Evolutionary conservation across 1,140 invertebrate genomes (phyloP), one percentile per base, ranked within the genome.

Genomic region (Hormaphis cornu): DNA sequence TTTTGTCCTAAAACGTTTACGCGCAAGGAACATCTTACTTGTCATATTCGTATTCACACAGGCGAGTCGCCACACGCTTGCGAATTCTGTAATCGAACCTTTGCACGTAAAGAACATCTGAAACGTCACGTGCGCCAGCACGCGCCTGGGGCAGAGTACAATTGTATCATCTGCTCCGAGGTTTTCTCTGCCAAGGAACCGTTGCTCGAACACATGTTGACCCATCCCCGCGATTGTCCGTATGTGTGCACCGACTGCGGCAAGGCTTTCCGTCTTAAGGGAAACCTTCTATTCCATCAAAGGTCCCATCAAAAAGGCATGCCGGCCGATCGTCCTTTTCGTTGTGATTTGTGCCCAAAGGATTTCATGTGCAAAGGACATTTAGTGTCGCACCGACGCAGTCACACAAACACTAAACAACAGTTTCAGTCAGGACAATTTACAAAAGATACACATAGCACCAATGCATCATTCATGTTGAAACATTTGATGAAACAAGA

Each of bases 361-460:
- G 91, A 95, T 74, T 99, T 99, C 81, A 88, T 96, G 79, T 89
- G 94, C 77, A 97, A 98, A 82, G 93, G 75, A 16, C 93, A 97
- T 80, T 83, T 97, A 69, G 87, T 90, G 63, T 88, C 89, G 1
- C 94, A 97, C 77, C 83, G 91, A 73, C 84, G 91, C 66, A 93
- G 90, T 26, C 94, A 97, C 77, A 89, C 89, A 10, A 75, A 73
- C 18, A 90, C 90, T 44, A 91, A 93, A 75, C 81, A 88, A 72
- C 89, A 89, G 1, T 89, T 90, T 76, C 83, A 83, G 28, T 90
- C 89, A 75, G 82, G 83, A 1, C 83, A 87, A 73, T 89, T 87
- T 75, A 85, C 86, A 71, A 89, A 90, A 78, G 87, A 87, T 6
- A n/a, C n/a, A n/a, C 91, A 91, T 77, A 87, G 87, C 4, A 91